phyloP scores from a whole-genome alignment of 2,888 invertebrate genomes.

The Drosophila austrosaltans region DNA sequence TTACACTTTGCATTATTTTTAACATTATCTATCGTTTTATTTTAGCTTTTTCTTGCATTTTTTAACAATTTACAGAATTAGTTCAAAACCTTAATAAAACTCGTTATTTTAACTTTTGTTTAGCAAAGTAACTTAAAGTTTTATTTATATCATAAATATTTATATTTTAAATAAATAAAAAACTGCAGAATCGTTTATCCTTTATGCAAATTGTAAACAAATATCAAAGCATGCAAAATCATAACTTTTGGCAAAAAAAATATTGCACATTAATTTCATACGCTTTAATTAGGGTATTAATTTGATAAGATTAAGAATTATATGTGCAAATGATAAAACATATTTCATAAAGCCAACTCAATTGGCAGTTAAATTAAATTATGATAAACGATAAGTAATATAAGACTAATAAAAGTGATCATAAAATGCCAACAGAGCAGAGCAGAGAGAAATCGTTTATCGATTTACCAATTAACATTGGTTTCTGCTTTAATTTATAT shows the following conservation, averaged over 20 bases:
- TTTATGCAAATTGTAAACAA: too few relatives aligned
- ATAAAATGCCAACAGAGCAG: slow-evolving; percentile 45
- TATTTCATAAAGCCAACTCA: slow-evolving; percentile 17
- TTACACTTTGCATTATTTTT: too few relatives aligned
- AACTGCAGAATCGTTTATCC: too few relatives aligned
- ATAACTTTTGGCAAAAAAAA: neutral
- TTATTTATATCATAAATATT: too few relatives aligned
- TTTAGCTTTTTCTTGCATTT: too few relatives aligned
- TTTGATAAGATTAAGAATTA: slow-evolving; percentile 9
- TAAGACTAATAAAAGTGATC: slow-evolving; percentile 56
- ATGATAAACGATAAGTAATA: slow-evolving; percentile 43
- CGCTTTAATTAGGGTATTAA: neutral
- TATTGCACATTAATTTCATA: neutral
- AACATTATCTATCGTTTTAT: too few relatives aligned
- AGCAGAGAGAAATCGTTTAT: slow-evolving; percentile 34
- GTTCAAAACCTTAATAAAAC: too few relatives aligned
- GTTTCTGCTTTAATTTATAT: slow-evolving; percentile 45
- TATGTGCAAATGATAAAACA: slow-evolving; percentile 11
- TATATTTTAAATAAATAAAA: too few relatives aligned
- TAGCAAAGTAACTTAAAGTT: too few relatives aligned
- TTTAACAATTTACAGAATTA: too few relatives aligned
- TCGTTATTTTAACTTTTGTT: too few relatives aligned
- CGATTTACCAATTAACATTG: slow-evolving; percentile 46
- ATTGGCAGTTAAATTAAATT: slow-evolving; percentile 33
- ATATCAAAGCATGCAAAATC: neutral